Conservation (phyloP, 1,140 invertebrate species). For the Mactra quadrangularis region DNA sequence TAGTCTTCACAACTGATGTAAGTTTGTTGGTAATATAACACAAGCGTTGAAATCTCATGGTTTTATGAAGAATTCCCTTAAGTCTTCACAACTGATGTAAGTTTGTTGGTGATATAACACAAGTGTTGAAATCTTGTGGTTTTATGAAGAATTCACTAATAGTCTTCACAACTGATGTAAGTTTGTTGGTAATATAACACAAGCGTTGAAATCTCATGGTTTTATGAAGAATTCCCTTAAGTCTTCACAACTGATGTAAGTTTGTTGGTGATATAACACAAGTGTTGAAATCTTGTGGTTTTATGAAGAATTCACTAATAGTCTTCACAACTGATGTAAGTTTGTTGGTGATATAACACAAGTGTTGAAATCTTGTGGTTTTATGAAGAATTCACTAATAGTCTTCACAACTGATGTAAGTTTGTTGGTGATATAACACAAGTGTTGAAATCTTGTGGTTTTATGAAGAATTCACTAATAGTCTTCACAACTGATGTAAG, state of each 20-base stretch:
- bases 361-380: conserved; percentile 86
- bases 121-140: conserved; percentile 86
- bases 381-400: conserved; percentile 63
- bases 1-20: conserved; percentile 41
- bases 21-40: conserved; percentile 89
- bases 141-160: conserved; percentile 64
- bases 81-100: conserved; percentile 40
- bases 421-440: conserved; percentile 85
- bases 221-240: conserved; percentile 63
- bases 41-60: conserved; percentile 86
- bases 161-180: conserved; percentile 40
- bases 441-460: conserved; percentile 86
- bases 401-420: conserved; percentile 43
- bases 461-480: conserved; percentile 63
- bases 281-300: conserved; percentile 86
- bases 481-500: conserved; percentile 43
- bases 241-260: conserved; percentile 43
- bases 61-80: conserved; percentile 63
- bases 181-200: conserved; percentile 89
- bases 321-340: conserved; percentile 43
- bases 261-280: conserved; percentile 85
- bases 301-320: conserved; percentile 63
- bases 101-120: conserved; percentile 85
- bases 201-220: conserved; percentile 86
- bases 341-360: conserved; percentile 89